Evolutionary conservation across 2,888 invertebrate species (phyloP).

Genomic region (Celastrina argiolus): DNA sequence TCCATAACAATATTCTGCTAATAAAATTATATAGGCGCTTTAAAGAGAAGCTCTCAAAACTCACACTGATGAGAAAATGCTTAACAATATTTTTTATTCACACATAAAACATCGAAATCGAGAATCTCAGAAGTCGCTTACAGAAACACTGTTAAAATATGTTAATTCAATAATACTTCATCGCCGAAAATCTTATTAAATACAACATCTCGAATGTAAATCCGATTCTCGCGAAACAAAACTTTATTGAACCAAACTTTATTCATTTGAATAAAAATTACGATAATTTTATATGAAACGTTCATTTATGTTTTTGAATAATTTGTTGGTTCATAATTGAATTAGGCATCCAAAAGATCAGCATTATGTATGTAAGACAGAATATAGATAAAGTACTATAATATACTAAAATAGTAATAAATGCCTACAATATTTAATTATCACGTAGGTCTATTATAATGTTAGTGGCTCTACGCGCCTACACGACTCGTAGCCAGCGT

Average conservation of each 20-base stretch:
- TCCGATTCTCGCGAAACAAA: constrained; percentile 14
- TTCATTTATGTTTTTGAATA: background rate
- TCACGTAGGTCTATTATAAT: background rate
- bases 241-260: constrained; percentile 5
- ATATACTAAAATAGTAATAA: background rate
- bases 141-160: constrained; percentile 13
- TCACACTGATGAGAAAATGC: background rate
- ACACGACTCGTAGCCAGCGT: background rate
- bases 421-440: background rate
- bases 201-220: constrained; percentile 14
- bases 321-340: background rate
- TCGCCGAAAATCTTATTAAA: constrained; percentile 18
- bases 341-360: too few relatives aligned
- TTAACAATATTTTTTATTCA: background rate
- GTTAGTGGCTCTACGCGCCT: background rate
- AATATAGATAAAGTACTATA: background rate
- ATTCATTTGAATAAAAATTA: constrained; percentile 18
- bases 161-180: constrained; percentile 21
- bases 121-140: background rate
- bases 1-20: too few relatives aligned
- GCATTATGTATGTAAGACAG: too few relatives aligned
- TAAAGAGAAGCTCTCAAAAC: too few relatives aligned
- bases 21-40: too few relatives aligned
- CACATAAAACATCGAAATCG: constrained; percentile 1
- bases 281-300: constrained; percentile 6